These are phyloP conservation scores for Archocentrus centrarchus DNA, from an alignment of 2,113 vertebrate species.

Conservation along the genomic window DNA sequence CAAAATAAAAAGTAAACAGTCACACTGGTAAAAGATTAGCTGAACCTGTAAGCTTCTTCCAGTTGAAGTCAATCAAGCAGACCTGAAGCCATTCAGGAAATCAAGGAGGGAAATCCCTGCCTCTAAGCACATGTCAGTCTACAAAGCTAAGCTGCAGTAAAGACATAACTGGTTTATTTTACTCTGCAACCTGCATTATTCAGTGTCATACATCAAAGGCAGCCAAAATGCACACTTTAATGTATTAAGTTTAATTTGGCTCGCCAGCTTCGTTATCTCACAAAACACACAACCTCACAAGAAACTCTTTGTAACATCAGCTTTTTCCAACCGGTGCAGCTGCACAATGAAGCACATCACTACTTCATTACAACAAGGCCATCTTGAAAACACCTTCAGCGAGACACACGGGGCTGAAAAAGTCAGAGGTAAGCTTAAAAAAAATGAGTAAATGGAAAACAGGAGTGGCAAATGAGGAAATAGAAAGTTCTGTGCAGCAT, in stretches of 20 bases:
- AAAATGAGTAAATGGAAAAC: slow-evolving; percentile 43
- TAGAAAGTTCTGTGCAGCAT: slow-evolving; percentile 46
- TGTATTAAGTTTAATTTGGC: slow-evolving; percentile 8
- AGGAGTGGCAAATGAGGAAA: slow-evolving; percentile 61
- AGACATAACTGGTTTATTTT: slow-evolving; percentile 27
- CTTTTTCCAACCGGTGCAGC: background rate
- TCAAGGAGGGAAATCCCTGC: slow-evolving; percentile 34
- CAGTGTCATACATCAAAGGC: slow-evolving; percentile 45
- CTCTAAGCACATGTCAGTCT: slow-evolving; percentile 26
- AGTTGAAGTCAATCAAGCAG: slow-evolving; percentile 22
- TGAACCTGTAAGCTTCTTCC: slow-evolving; percentile 14
- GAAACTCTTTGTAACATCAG: slow-evolving; percentile 14
- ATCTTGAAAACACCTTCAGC: slow-evolving; percentile 22
- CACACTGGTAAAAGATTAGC: slow-evolving; percentile 37
- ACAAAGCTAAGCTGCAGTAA: slow-evolving; percentile 33
- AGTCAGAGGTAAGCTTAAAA: slow-evolving; percentile 36
- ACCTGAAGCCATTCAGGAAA: slow-evolving; percentile 30
- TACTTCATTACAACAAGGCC: background rate
- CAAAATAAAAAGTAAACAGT: slow-evolving; percentile 32
- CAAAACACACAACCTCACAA: slow-evolving; percentile 12
- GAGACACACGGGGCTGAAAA: slow-evolving; percentile 14
- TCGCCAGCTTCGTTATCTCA: slow-evolving; percentile 22
- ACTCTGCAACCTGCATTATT: slow-evolving; percentile 34
- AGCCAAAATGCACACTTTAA: slow-evolving; percentile 16
- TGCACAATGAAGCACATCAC: slow-evolving; percentile 1